phyloP scores from a whole-genome alignment of 2,113 vertebrate species.

The Willisornis vidua region DNA sequence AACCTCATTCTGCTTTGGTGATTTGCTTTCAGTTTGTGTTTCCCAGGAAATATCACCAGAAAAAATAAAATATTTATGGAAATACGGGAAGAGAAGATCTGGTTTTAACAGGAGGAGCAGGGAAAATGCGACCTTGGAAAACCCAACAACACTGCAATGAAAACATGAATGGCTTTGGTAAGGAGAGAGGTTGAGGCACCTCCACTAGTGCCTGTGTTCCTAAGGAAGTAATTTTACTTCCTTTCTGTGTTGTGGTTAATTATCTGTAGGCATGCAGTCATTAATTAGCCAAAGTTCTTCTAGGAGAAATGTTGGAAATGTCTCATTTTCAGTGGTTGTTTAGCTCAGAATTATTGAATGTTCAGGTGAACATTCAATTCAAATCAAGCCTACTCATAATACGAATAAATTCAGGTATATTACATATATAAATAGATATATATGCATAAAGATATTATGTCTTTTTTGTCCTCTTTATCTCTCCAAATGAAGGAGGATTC shows the following conservation, averaged over 20 bases:
- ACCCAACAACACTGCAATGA: fast-evolving
- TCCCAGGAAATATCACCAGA: not conserved
- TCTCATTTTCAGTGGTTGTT: not conserved
- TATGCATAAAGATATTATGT: not conserved
- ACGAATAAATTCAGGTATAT: not conserved
- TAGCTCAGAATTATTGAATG: not conserved
- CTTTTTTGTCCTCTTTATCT: not conserved
- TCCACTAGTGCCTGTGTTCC: not conserved
- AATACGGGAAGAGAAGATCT: not conserved
- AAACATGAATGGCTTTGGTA: not conserved
- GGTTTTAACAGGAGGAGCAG: not conserved
- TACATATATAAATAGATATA: not conserved
- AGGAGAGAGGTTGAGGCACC: not conserved
- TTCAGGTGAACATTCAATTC: not conserved
- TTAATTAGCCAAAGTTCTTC: not conserved
- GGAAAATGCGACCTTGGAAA: not conserved
- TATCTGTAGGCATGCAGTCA: not conserved
- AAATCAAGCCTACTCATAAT: not conserved
- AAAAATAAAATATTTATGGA: not conserved
- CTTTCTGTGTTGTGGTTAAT: not conserved
- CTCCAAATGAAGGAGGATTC: not conserved
- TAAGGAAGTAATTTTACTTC: not conserved
- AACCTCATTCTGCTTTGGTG: not conserved
- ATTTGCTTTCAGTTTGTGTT: not conserved
- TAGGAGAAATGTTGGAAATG: not conserved